Conservation (phyloP, 2,113 vertebrate genomes). For the Thomomys bottae region DNA sequence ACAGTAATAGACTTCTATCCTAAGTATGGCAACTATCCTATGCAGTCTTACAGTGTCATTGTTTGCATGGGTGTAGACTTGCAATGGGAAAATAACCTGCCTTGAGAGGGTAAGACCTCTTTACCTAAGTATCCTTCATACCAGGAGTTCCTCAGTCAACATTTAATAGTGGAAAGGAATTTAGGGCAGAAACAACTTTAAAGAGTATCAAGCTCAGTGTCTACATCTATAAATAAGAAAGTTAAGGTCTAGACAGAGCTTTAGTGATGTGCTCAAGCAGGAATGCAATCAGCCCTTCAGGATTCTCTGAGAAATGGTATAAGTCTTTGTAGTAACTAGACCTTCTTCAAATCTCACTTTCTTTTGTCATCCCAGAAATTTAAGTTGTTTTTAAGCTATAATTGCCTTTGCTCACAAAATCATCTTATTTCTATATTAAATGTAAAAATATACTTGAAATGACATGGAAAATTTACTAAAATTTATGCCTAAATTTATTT, state of each 20-base stretch:
- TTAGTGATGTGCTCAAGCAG: fast-evolving
- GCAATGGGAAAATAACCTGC: neutral
- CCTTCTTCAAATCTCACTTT: neutral
- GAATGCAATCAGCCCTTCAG: neutral
- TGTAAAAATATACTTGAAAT: conserved; percentile 3
- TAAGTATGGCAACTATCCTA: fast-evolving
- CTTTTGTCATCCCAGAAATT: neutral
- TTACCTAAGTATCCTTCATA: neutral
- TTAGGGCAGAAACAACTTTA: neutral
- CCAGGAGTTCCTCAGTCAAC: neutral
- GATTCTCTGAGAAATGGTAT: neutral
- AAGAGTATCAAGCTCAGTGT: neutral
- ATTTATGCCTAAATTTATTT: conserved; percentile 48
- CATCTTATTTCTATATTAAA: conserved; percentile 13
- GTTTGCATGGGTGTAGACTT: too few relatives aligned
- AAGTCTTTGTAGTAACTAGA: neutral
- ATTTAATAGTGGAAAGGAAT: neutral
- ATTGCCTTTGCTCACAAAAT: neutral
- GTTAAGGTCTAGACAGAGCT: neutral
- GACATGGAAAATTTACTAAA: conserved; percentile 18
- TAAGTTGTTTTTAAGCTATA: neutral
- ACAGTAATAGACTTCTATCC: too few relatives aligned
- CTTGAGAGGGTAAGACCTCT: neutral
- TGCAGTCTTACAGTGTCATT: fast-evolving
- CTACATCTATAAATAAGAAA: neutral